Conservation (phyloP, 2,888 invertebrate genomes). For the Ferdinandea cuprea region DNA sequence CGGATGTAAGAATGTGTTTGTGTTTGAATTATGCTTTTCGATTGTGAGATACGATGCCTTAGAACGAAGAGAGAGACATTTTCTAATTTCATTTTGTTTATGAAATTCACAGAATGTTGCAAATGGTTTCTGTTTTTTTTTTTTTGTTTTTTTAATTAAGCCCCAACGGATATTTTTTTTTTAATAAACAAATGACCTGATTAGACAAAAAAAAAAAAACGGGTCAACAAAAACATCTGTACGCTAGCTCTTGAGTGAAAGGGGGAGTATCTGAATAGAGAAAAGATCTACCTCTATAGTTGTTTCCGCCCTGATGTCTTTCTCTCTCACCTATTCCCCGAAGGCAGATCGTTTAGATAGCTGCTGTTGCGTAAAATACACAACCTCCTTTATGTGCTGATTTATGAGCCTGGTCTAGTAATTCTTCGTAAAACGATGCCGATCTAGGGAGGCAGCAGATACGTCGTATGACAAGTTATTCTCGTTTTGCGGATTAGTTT, state of each 20-base stretch:
- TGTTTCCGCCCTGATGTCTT: constrained; percentile 14
- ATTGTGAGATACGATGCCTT: too few species aligned
- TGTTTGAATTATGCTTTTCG: neutral
- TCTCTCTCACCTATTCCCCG: constrained; percentile 30
- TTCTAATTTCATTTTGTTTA: constrained; percentile 9
- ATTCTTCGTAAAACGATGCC: constrained; percentile 34
- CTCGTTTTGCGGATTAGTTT: constrained; percentile 43
- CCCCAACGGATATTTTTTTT: constrained; percentile 48
- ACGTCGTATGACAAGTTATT: constrained; percentile 38
- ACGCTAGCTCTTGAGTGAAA: neutral
- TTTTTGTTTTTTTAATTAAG: neutral
- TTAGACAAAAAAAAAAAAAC: constrained; percentile 35
- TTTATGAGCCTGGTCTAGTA: constrained; percentile 54
- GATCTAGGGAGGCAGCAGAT: constrained; percentile 1
- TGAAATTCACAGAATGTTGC: constrained; percentile 28
- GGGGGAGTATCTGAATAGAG: constrained; percentile 1
- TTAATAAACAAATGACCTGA: constrained; percentile 45
- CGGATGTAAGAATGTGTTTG: constrained; percentile 24
- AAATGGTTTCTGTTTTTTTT: constrained; percentile 20
- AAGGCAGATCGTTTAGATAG: constrained; percentile 28
- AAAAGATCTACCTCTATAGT: constrained; percentile 10
- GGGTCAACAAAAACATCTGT: constrained; percentile 15
- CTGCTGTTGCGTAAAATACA: neutral
- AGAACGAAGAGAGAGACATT: neutral
- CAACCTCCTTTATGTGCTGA: constrained; percentile 18